A percentile compares a stretch with the other conserved stretches of the same genome.
Conservation (phyloP, 1,140 invertebrate genomes). For the Anastrepha ludens region DNA sequence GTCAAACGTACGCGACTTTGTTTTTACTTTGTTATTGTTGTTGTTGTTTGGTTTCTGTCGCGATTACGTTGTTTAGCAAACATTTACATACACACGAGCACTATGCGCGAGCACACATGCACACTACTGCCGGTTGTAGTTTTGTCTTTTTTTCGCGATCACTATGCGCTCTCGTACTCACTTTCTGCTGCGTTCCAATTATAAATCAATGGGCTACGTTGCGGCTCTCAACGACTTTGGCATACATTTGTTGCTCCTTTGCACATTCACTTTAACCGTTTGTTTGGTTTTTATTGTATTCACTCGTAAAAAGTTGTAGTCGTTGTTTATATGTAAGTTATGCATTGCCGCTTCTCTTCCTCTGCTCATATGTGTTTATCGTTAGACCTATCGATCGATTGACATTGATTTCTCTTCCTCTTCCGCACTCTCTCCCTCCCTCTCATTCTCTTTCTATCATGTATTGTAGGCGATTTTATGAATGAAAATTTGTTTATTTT, state of each 20-base stretch:
- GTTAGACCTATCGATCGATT: background rate
- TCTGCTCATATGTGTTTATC: background rate
- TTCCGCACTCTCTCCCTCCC: too few relatives aligned
- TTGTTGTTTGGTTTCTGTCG: background rate
- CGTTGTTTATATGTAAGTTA: background rate
- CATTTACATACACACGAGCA: background rate
- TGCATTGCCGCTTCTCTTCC: background rate
- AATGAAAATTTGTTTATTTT: background rate
- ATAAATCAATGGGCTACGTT: background rate
- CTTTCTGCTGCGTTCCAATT: slow-evolving; percentile 1
- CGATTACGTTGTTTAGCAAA: background rate
- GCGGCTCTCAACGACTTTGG: background rate
- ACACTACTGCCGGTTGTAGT: background rate
- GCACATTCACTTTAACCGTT: slow-evolving; percentile 1
- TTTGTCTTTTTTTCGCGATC: background rate
- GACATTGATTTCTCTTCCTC: background rate
- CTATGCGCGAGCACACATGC: too few relatives aligned
- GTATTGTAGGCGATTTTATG: background rate
- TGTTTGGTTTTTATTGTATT: background rate
- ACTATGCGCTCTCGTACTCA: background rate
- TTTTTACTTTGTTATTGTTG: background rate
- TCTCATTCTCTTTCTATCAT: background rate
- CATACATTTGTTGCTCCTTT: slow-evolving; percentile 8
- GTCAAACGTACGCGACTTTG: background rate
- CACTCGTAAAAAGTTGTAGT: background rate